Conservation (phyloP, 2,113 vertebrate genomes). For the Piprites chloris region DNA sequence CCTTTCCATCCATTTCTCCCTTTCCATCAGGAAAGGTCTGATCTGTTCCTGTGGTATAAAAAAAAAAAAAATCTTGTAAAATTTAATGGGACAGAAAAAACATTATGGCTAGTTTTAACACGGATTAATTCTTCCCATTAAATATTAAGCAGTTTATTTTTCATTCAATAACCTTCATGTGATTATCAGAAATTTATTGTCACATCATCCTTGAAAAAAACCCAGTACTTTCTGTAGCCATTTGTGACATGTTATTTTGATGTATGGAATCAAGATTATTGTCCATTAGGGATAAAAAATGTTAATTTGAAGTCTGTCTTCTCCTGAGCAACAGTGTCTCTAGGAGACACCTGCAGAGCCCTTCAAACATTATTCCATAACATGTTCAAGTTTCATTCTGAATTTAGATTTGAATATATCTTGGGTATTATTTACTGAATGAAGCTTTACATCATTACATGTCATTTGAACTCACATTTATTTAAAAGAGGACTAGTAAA, state of each 20-base stretch:
- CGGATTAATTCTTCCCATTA: background rate
- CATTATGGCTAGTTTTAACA: background rate
- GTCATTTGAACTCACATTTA: background rate
- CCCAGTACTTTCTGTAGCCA: background rate
- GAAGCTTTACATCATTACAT: background rate
- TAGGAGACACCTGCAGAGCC: background rate
- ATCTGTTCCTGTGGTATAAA: background rate
- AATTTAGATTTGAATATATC: background rate
- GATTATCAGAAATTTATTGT: background rate
- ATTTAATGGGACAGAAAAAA: background rate
- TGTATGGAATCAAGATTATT: background rate
- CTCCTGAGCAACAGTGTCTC: background rate
- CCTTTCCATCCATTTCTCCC: too few relatives aligned
- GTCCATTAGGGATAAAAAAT: conserved; percentile 8
- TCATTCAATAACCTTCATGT: background rate
- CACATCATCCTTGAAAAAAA: background rate
- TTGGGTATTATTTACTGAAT: background rate
- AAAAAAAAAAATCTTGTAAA: background rate
- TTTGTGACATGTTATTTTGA: background rate
- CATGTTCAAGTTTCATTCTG: background rate
- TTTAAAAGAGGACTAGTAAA: conserved; percentile 8
- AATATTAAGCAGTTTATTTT: background rate
- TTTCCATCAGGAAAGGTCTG: background rate
- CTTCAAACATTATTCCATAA: conserved; percentile 1
- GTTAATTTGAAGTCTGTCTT: background rate